Percentiles rank a stretch among this genome's conserved stretches.
These are phyloP conservation scores for Boloria selene DNA, from an alignment of 2,888 invertebrate species.

Conservation along the genomic window DNA sequence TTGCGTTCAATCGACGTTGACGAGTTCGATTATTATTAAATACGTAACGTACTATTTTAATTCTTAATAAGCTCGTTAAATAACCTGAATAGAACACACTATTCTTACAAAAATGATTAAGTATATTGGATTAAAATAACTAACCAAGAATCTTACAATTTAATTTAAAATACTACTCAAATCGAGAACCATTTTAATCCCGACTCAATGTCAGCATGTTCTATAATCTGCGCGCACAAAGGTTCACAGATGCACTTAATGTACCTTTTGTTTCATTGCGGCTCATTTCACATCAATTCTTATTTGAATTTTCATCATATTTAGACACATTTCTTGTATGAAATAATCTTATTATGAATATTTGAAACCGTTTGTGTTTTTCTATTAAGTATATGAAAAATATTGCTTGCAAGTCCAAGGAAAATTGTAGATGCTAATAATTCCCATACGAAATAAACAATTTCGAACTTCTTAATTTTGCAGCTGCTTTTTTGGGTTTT, in stretches of 20 bases:
- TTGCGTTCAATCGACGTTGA: no score
- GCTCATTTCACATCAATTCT: constrained; percentile 16
- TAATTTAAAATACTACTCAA: constrained; percentile 25
- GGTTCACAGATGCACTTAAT: constrained; percentile 38
- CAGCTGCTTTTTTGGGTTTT: no score
- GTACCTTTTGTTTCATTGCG: constrained; percentile 30
- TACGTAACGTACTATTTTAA: no score
- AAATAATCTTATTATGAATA: background rate
- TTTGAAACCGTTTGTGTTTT: no score
- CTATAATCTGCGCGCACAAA: constrained; percentile 34
- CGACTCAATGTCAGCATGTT: constrained; percentile 31
- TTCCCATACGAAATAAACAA: no score
- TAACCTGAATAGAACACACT: background rate
- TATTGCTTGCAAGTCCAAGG: no score
- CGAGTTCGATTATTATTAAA: no score
- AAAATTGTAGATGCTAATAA: no score
- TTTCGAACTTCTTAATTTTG: no score
- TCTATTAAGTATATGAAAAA: no score
- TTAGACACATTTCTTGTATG: background rate
- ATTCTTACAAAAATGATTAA: background rate
- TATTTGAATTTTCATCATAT: constrained; percentile 8
- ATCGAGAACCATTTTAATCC: constrained; percentile 21
- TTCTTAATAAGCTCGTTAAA: no score
- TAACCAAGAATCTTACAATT: constrained; percentile 13
- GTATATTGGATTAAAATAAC: no score